phyloP scores from a whole-genome alignment of 92 coral and sea anemone species.

The Pocillopora meandrina region DNA sequence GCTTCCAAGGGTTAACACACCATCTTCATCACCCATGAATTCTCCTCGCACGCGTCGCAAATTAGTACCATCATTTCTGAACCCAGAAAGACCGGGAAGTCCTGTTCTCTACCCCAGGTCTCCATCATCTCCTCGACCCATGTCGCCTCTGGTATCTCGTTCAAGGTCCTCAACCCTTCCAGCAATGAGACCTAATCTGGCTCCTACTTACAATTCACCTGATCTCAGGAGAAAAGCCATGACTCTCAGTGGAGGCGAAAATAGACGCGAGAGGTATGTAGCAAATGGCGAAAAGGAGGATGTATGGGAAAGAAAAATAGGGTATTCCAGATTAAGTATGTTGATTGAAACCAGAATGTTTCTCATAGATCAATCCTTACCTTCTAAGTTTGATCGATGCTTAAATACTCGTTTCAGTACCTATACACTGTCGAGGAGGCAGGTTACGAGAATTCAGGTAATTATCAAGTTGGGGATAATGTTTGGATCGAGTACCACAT shows the following conservation, averaged over 20 bases:
- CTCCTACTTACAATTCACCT: slow-evolving; percentile 10
- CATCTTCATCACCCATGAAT: slow-evolving; percentile 23
- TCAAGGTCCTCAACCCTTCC: slow-evolving; percentile 12
- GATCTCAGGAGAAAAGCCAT: slow-evolving; percentile 5
- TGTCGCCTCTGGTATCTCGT: slow-evolving; percentile 8
- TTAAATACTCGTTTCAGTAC: too few species aligned
- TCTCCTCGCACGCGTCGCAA: slow-evolving; percentile 38
- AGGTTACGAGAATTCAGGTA: too few species aligned
- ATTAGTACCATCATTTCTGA: slow-evolving; percentile 28
- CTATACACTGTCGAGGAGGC: too few species aligned
- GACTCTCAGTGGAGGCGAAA: neutral
- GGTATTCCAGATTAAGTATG: neutral
- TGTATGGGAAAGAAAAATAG: neutral
- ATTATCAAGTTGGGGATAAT: too few species aligned
- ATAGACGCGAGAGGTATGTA: slow-evolving; percentile 12
- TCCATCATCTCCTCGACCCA: slow-evolving; percentile 29
- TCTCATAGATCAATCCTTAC: too few species aligned
- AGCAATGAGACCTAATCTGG: neutral
- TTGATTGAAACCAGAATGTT: too few species aligned
- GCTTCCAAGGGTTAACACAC: slow-evolving; percentile 14
- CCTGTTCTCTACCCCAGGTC: slow-evolving; percentile 32
- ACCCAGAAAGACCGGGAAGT: slow-evolving; percentile 25
- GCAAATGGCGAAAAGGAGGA: too few species aligned
- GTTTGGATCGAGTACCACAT: too few species aligned
- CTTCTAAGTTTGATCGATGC: too few species aligned